These are phyloP conservation scores for Anhinga anhinga DNA, from an alignment of 2,113 vertebrate genomes.

Conservation along the genomic window DNA sequence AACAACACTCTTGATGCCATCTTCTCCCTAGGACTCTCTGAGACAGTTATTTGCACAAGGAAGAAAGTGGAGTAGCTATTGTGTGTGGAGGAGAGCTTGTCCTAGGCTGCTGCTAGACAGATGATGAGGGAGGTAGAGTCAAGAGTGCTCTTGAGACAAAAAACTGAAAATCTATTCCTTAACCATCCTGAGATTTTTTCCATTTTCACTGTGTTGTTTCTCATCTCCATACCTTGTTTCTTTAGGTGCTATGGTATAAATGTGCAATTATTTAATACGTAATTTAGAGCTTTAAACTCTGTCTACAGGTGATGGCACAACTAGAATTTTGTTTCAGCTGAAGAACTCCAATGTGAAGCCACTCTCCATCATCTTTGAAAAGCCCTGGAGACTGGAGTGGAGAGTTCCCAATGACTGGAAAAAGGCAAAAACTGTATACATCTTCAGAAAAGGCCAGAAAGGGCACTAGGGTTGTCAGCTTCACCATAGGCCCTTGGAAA, in stretches of 20 bases:
- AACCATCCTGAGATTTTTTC: not conserved
- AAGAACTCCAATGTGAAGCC: not conserved
- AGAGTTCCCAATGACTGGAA: no score
- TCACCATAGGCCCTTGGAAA: no score
- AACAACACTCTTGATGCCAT: not conserved
- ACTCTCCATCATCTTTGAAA: no score
- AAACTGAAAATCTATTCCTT: not conserved
- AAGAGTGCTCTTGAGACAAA: not conserved
- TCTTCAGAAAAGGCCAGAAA: no score
- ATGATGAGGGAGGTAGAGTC: not conserved
- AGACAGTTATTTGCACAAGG: not conserved
- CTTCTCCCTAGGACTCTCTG: not conserved
- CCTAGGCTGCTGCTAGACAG: not conserved
- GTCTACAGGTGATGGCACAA: not conserved
- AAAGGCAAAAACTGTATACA: no score
- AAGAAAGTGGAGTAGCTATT: not conserved
- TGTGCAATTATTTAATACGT: not conserved
- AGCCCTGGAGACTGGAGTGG: no score
- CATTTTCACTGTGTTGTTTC: not conserved
- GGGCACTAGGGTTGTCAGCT: no score
- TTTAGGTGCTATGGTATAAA: not conserved
- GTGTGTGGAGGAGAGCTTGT: not conserved
- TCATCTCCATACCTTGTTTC: not conserved
- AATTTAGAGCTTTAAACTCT: not conserved
- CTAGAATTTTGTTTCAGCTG: not conserved